A percentile compares a stretch with the other conserved stretches of the same genome.
Conservation (phyloP, 1,140 invertebrate species). For the Diabrotica undecimpunctata region DNA sequence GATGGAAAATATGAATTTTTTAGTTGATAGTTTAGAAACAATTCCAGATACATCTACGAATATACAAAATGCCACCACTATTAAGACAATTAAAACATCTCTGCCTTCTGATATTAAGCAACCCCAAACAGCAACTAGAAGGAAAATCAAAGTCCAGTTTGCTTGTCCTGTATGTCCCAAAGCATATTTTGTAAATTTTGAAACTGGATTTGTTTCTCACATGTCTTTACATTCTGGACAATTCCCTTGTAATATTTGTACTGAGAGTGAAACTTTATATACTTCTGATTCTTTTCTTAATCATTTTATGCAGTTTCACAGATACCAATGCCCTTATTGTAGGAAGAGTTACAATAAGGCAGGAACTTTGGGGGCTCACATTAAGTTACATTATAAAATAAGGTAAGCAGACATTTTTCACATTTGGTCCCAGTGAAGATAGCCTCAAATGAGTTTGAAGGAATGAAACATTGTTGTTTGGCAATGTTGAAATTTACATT, state of each 20-base stretch:
- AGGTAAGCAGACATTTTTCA: too few species aligned
- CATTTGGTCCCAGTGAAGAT: too few species aligned
- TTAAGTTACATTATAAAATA: conserved; percentile 1
- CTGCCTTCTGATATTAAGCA: not conserved
- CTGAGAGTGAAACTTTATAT: not conserved
- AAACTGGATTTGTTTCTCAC: conserved; percentile 1
- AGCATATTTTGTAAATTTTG: conserved; percentile 1
- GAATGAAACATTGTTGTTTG: too few species aligned
- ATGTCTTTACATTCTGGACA: not conserved
- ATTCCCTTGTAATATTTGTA: conserved; percentile 5
- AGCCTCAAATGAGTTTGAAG: too few species aligned
- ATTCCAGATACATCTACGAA: too few species aligned
- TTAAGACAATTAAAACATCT: not conserved
- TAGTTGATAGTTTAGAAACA: not conserved
- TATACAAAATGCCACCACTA: too few species aligned
- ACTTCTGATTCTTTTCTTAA: not conserved
- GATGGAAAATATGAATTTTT: not conserved
- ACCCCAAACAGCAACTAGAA: not conserved
- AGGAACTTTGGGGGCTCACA: not conserved
- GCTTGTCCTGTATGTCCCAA: conserved; percentile 9
- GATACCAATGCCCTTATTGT: conserved; percentile 12
- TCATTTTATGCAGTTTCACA: conserved; percentile 5
- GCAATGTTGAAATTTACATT: too few species aligned
- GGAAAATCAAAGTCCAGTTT: conserved; percentile 6
- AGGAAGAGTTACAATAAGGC: conserved; percentile 4